Evolutionary conservation across 2,888 invertebrate genomes (phyloP), one percentile per base, ranked within the genome.

Genomic region (Caenorhabditis imperialis): DNA sequence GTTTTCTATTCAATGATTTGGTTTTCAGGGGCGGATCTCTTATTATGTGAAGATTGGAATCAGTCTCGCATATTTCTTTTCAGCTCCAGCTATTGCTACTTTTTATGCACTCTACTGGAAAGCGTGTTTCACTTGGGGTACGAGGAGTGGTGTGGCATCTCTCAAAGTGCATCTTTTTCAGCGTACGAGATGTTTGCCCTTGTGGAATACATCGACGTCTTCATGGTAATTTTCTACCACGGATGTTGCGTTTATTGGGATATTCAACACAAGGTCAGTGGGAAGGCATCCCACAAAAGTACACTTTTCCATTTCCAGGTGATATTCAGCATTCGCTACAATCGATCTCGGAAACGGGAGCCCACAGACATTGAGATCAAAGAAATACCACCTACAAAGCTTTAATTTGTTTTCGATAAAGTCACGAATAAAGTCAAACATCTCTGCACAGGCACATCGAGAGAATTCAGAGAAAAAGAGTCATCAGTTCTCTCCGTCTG

Each of bases 141-240:
- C 40, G 67, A 61, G n/a, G n/a, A n/a, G n/a, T n/a, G n/a, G n/a
- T n/a, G n/a, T n/a, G n/a, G n/a, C n/a, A n/a, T 30, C 10, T 30
- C 30, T 30, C 7, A 30, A 30, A 30, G 7, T 30, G 30, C 30
- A 25, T 5, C 35, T 38, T 23, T 57, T 84, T 78, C 67, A 85
- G 86, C 84, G 51, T 86, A 86, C 73, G 85, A 86, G 53, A 67
- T 86, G 16, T 86, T 86, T 51, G 86, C 86, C 0, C 57, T 86
- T 7, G 78, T 82, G 10, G 86, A 86, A 63, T 86, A 86, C 62
- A 48, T 81, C 14, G 86, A 84, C 61, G 84, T 84, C 10, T 83
- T 85, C 69, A 75, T 86, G 54, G 81, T 77, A 42, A 86, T 86
- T 48, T 75, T 79, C 37, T 86, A 82, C 60, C 86, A 86, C 47